A percentile compares a stretch with the other conserved stretches of the same genome.
Conservation (phyloP, 2,888 invertebrate species). For the Spisula subtruncata region DNA sequence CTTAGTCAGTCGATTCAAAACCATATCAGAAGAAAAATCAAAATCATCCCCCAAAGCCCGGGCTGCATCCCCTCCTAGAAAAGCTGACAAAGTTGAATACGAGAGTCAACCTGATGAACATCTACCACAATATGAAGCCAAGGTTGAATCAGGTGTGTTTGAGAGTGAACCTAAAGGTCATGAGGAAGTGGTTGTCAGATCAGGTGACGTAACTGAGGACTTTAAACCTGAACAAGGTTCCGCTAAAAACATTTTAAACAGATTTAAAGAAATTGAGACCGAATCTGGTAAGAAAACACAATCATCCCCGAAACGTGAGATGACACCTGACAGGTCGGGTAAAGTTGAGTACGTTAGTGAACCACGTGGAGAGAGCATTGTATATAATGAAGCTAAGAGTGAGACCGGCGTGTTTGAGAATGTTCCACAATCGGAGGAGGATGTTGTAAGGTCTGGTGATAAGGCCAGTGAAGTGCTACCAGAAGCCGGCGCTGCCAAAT, state of each 20-base stretch:
- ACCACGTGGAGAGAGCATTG: constrained; percentile 76
- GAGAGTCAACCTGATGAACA: constrained; percentile 75
- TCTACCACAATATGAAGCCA: constrained; percentile 75
- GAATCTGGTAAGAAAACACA: constrained; percentile 52
- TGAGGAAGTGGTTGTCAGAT: constrained; percentile 79
- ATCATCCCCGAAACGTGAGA: constrained; percentile 72
- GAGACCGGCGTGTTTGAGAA: constrained; percentile 83
- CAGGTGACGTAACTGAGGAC: constrained; percentile 74
- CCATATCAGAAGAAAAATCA: constrained; percentile 68
- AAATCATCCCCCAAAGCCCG: constrained; percentile 60
- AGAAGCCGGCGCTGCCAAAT: constrained; percentile 79
- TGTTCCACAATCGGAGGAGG: constrained; percentile 77
- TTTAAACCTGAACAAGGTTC: constrained; percentile 90
- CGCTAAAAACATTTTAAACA: constrained; percentile 93
- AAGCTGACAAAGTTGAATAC: constrained; percentile 75
- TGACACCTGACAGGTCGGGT: constrained; percentile 81
- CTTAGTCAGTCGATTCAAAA: constrained; percentile 71
- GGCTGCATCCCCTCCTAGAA: constrained; percentile 75
- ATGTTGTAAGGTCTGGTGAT: constrained; percentile 79
- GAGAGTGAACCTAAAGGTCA: constrained; percentile 79
- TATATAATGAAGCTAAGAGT: constrained; percentile 77
- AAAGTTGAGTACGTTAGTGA: constrained; percentile 84
- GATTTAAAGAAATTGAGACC: constrained; percentile 94
- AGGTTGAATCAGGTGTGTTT: constrained; percentile 80
- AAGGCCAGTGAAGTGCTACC: constrained; percentile 77